Percentiles rank a stretch among this genome's conserved stretches.
These are phyloP conservation scores for Eulemur mongoz DNA, from an alignment of 2,797 vertebrate species.

Conservation along the genomic window DNA sequence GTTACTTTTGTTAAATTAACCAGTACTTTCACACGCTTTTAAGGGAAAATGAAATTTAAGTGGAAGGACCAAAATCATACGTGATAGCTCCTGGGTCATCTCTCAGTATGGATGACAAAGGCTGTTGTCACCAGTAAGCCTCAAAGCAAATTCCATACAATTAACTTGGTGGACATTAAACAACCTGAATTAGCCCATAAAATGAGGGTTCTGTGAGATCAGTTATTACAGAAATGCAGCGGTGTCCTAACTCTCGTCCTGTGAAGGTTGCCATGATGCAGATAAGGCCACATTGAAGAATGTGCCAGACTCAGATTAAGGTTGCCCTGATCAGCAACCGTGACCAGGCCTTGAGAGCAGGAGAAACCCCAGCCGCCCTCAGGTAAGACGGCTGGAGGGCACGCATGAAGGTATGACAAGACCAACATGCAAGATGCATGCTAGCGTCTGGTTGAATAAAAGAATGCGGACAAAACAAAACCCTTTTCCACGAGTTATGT, in stretches of 20 bases:
- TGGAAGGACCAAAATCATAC: background rate
- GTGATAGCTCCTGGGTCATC: background rate
- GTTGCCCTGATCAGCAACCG: background rate
- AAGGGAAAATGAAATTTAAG: background rate
- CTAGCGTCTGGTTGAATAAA: background rate
- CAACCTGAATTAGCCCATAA: background rate
- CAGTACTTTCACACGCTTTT: background rate
- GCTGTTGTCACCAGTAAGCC: background rate
- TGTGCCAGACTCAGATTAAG: background rate
- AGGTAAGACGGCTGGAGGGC: too few species aligned
- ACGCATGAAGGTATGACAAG: background rate
- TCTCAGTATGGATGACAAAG: background rate
- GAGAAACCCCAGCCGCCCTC: too few species aligned
- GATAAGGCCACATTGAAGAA: background rate
- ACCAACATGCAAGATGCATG: background rate
- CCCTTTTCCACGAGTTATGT: background rate
- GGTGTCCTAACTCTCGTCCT: fast-evolving
- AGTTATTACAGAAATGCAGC: background rate
- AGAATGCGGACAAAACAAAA: background rate
- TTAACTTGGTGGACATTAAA: background rate
- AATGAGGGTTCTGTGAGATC: background rate
- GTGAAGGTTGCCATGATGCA: too few species aligned
- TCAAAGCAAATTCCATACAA: background rate
- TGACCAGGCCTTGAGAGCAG: background rate
- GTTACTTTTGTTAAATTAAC: background rate